phyloP scores from a whole-genome alignment of 1,140 invertebrate species.

The Drosophila subobscura region DNA sequence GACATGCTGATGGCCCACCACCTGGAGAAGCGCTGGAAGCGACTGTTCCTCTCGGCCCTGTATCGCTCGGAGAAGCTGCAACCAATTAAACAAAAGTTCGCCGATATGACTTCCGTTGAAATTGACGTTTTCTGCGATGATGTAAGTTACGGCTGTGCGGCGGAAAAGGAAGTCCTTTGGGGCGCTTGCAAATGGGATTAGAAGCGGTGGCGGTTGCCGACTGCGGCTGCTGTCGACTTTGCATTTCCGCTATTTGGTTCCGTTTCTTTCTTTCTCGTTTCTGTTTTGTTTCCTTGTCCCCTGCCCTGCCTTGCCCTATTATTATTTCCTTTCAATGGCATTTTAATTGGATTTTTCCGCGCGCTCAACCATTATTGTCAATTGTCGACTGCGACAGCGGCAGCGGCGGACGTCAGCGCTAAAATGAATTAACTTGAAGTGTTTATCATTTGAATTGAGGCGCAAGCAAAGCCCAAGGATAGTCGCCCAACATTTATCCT shows the following conservation, averaged over 20 bases:
- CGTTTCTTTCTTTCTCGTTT: slow-evolving; percentile 49
- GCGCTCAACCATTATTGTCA: slow-evolving; percentile 80
- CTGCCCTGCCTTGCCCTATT: slow-evolving; percentile 27
- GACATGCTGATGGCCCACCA: slow-evolving; percentile 85
- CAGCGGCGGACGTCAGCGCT: slow-evolving; percentile 52
- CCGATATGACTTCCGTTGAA: slow-evolving; percentile 88
- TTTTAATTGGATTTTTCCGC: slow-evolving; percentile 84
- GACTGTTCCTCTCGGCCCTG: slow-evolving; percentile 87
- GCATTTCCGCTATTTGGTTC: slow-evolving; percentile 74
- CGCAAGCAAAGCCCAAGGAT: slow-evolving; percentile 8
- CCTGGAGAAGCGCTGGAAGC: slow-evolving; percentile 88
- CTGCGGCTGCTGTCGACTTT: slow-evolving; percentile 28
- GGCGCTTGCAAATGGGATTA: slow-evolving; percentile 5
- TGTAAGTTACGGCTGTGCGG: slow-evolving; percentile 61
- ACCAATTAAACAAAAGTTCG: slow-evolving; percentile 91
- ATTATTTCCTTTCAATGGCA: slow-evolving; percentile 83
- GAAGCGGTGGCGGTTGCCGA: slow-evolving; percentile 7
- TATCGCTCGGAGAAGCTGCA: slow-evolving; percentile 88
- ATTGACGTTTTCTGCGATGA: slow-evolving; percentile 89
- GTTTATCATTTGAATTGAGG: slow-evolving; percentile 83
- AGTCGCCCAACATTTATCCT: slow-evolving; percentile 24
- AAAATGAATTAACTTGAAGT: slow-evolving; percentile 83
- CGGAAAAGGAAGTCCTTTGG: slow-evolving; percentile 13
- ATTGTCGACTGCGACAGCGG: slow-evolving; percentile 66
- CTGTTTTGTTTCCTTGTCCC: slow-evolving; percentile 76